Percentiles rank a stretch among this genome's conserved stretches.
Evolutionary conservation across 2,888 invertebrate species (phyloP).

Genomic region (Oxyscelio sp.): DNA sequence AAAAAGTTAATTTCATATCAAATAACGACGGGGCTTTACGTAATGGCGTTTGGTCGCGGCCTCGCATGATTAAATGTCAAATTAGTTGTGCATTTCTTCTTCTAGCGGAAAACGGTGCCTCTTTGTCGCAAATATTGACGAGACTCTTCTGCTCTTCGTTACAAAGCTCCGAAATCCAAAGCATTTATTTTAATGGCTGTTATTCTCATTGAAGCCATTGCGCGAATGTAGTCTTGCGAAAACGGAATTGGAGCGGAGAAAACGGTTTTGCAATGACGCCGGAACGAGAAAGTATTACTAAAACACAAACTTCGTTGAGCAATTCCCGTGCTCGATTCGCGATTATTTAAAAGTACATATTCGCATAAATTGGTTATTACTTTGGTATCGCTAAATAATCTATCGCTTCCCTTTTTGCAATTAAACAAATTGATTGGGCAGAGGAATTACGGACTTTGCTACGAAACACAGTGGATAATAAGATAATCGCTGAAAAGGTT

Average conservation of each 20-base stretch:
- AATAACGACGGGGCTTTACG: constrained; percentile 36
- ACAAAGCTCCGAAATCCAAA: constrained; percentile 48
- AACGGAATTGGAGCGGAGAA: constrained; percentile 79
- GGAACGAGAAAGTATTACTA: constrained; percentile 76
- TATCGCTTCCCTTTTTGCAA: constrained; percentile 3
- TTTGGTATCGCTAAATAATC: constrained; percentile 10
- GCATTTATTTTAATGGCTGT: constrained; percentile 66
- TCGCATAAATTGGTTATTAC: constrained; percentile 24
- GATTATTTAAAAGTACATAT: constrained; percentile 54
- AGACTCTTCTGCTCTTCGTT: constrained; percentile 46
- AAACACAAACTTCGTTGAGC: constrained; percentile 66
- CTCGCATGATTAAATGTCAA: constrained; percentile 37
- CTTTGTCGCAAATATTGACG: too few relatives aligned
- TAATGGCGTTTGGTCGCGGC: constrained; percentile 3
- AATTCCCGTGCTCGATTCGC: constrained; percentile 55
- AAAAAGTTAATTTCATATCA: constrained; percentile 47
- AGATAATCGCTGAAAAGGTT: too few relatives aligned
- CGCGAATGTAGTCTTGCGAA: constrained; percentile 72
- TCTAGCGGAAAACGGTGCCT: constrained; percentile 28
- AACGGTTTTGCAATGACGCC: constrained; percentile 77
- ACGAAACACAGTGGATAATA: too few relatives aligned
- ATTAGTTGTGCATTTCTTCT: constrained; percentile 26
- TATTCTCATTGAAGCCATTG: constrained; percentile 64
- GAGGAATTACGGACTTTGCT: background rate
- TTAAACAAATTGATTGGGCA: constrained; percentile 10